Percentiles rank a stretch among this genome's conserved stretches.
Evolutionary conservation across 2,888 invertebrate species (phyloP).

Genomic region (Baccha elongata): DNA sequence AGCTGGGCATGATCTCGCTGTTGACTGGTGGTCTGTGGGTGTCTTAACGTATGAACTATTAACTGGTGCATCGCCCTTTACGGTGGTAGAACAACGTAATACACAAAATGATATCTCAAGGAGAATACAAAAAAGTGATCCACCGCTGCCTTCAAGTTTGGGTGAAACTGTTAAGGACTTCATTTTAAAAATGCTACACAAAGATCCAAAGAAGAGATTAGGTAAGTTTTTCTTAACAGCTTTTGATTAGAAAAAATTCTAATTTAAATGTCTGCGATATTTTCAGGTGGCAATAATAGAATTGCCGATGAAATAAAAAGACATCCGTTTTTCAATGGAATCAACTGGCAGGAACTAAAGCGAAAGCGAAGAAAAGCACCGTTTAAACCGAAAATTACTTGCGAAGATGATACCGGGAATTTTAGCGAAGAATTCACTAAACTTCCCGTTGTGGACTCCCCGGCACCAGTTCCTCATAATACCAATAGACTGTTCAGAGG

Average conservation of each 20-base stretch:
- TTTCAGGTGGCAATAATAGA: slow-evolving; percentile 88
- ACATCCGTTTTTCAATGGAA: slow-evolving; percentile 91
- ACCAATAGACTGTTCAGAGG: slow-evolving; percentile 94
- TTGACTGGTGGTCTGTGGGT: slow-evolving; percentile 99
- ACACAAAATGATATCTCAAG: slow-evolving; percentile 97
- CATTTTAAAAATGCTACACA: slow-evolving; percentile 91
- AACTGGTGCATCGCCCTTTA: slow-evolving; percentile 98
- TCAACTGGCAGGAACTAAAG: slow-evolving; percentile 93
- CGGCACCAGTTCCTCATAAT: slow-evolving; percentile 93
- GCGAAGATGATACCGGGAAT: slow-evolving; percentile 96
- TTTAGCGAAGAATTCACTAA: slow-evolving; percentile 98
- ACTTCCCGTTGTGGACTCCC: slow-evolving; percentile 95
- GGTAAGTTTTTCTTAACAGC: slow-evolving; percentile 73
- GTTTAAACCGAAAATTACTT: slow-evolving; percentile 92
- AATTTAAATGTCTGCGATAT: background rate
- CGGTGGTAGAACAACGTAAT: slow-evolving; percentile 96
- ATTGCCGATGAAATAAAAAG: slow-evolving; percentile 95
- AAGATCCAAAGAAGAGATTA: slow-evolving; percentile 93
- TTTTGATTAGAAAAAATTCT: background rate
- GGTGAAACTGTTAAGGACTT: slow-evolving; percentile 88
- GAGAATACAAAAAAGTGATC: slow-evolving; percentile 93
- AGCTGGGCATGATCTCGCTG: slow-evolving; percentile 97
- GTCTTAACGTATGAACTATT: slow-evolving; percentile 97
- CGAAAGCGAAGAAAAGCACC: slow-evolving; percentile 92
- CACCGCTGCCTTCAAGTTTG: slow-evolving; percentile 93